Conservation (phyloP, 1,140 invertebrate genomes). For the Sminthurinus signatus region DNA sequence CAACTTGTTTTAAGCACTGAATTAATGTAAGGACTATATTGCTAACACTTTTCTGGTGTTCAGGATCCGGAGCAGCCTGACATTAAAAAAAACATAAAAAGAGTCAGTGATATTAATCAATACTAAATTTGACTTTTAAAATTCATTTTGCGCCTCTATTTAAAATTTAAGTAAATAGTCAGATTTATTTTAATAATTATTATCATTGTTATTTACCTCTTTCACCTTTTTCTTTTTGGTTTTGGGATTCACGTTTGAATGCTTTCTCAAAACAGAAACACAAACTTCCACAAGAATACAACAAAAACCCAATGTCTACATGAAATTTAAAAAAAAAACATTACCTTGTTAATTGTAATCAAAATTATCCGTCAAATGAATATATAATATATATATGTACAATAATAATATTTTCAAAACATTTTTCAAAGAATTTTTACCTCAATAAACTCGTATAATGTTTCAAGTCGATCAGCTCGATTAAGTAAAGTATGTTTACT, state of each 20-base stretch:
- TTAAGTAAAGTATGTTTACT: slow-evolving; percentile 7
- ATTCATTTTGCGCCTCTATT: background rate
- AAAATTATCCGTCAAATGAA: slow-evolving; percentile 2
- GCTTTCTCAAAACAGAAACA: slow-evolving; percentile 12
- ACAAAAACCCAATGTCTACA: slow-evolving; percentile 18
- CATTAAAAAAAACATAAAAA: background rate
- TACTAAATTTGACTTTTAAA: background rate
- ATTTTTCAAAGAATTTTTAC: too few relatives aligned
- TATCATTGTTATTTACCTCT: slow-evolving; percentile 5
- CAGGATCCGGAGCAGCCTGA: background rate
- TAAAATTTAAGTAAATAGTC: background rate
- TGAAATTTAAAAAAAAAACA: too few relatives aligned
- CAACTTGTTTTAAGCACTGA: background rate
- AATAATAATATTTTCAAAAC: too few relatives aligned
- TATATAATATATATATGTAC: background rate
- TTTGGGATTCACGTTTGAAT: background rate
- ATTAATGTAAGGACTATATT: background rate
- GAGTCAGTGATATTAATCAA: background rate
- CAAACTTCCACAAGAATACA: slow-evolving; percentile 24
- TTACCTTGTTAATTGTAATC: too few relatives aligned
- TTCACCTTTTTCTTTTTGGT: slow-evolving; percentile 18
- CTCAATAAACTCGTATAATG: slow-evolving; percentile 15
- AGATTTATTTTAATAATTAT: background rate
- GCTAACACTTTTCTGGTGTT: slow-evolving; percentile 6
- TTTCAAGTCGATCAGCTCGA: slow-evolving; percentile 16